Evolutionary conservation across 2,888 invertebrate genomes (phyloP).

Genomic region (Priocnemis perturbator): DNA sequence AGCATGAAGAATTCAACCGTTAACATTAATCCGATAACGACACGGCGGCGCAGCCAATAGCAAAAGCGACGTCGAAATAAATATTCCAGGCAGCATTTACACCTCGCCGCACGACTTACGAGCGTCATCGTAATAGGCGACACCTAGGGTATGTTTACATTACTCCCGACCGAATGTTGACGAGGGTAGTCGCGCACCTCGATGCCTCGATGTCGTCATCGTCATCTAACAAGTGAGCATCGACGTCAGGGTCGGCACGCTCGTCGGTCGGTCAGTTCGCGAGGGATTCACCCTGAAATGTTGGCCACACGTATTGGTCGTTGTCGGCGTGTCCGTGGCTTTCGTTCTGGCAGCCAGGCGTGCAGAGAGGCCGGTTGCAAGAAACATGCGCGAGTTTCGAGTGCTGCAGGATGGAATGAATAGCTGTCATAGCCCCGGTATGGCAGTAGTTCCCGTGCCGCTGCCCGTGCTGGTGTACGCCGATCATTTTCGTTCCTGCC

Average conservation of each 20-base stretch:
- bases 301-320: conserved; percentile 7
- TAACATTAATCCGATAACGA: too few relatives aligned
- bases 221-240: too few relatives aligned
- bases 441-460: conserved; percentile 10
- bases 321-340: neutral
- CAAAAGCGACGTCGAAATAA: too few relatives aligned
- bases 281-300: neutral
- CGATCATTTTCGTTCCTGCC: neutral
- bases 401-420: conserved; percentile 8
- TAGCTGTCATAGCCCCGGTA: conserved; percentile 11
- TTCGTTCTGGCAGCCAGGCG: conserved; percentile 4
- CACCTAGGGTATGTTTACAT: too few relatives aligned
- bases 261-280: neutral
- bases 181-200: too few relatives aligned
- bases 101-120: too few relatives aligned
- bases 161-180: too few relatives aligned
- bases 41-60: too few relatives aligned
- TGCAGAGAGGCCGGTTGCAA: conserved; percentile 9
- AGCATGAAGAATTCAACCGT: too few relatives aligned
- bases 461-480: conserved; percentile 3
- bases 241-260: neutral
- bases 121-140: too few relatives aligned
- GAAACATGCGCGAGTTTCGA: conserved; percentile 21
- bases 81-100: too few relatives aligned
- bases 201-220: too few relatives aligned